These are phyloP conservation scores for Dendrolimus kikuchii DNA, from an alignment of 1,140 invertebrate species.

Conservation along the genomic window DNA sequence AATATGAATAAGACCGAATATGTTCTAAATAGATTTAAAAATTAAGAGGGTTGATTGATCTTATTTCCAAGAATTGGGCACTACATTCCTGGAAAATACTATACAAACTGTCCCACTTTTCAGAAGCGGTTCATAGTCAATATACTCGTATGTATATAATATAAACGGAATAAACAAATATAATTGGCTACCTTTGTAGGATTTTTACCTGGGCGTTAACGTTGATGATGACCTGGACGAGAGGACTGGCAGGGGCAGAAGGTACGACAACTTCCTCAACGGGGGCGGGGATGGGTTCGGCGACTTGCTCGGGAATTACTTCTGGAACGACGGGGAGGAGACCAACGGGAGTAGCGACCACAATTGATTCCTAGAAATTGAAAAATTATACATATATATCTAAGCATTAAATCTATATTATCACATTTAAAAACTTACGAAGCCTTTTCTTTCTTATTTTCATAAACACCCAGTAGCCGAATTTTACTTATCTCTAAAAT, in stretches of 20 bases:
- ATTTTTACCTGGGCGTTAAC: conserved; percentile 27
- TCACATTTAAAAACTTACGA: no score
- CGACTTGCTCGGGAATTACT: conserved; percentile 11
- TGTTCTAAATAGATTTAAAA: no score
- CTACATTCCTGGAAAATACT: no score
- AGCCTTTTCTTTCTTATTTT: neutral
- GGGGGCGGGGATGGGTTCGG: conserved; percentile 4
- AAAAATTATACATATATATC: conserved; percentile 3
- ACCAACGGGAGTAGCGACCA: conserved; percentile 22
- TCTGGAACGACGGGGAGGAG: conserved; percentile 15
- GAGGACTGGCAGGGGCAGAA: conserved; percentile 21
- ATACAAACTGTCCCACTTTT: no score
- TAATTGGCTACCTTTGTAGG: neutral
- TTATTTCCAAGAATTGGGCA: no score
- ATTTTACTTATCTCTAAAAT: no score
- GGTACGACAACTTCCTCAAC: conserved; percentile 1
- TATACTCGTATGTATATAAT: no score
- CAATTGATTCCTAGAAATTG: conserved; percentile 20
- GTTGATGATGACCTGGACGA: conserved; percentile 46
- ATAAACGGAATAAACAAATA: no score
- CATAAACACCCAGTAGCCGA: neutral
- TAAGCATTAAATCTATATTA: neutral
- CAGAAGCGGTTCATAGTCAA: no score
- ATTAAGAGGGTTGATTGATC: no score
- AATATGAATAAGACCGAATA: no score